These are phyloP conservation scores for Selenia dentaria DNA, from an alignment of 2,888 invertebrate species.

Conservation along the genomic window DNA sequence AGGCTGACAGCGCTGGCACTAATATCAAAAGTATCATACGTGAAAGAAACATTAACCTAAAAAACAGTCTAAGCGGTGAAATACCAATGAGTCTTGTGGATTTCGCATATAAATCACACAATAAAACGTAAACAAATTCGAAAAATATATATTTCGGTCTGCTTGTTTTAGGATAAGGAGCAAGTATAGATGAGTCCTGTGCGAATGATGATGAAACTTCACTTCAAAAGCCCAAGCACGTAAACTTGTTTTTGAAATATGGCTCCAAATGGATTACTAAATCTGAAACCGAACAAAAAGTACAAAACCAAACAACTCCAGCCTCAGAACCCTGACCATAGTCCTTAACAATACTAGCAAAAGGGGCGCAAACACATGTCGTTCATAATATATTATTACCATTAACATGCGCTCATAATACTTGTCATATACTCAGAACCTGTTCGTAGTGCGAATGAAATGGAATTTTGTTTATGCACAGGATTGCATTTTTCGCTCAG, in stretches of 20 bases:
- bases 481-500: conserved; percentile 20
- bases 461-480: conserved; percentile 42
- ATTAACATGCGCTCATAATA: conserved; percentile 56
- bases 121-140: too few relatives aligned
- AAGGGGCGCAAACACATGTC: conserved; percentile 13
- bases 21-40: conserved; percentile 38
- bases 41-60: conserved; percentile 50
- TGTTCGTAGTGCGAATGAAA: conserved; percentile 57
- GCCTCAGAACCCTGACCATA: conserved; percentile 1
- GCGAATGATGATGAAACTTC: neutral
- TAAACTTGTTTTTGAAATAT: too few relatives aligned
- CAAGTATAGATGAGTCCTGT: too few relatives aligned
- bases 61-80: conserved; percentile 42
- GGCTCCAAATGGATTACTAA: too few relatives aligned
- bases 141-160: too few relatives aligned
- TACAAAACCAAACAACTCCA: too few relatives aligned
- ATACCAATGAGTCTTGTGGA: conserved; percentile 15
- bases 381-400: conserved; percentile 44
- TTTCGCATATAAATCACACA: conserved; percentile 15
- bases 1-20: conserved; percentile 37
- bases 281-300: too few relatives aligned
- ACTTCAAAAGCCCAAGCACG: too few relatives aligned
- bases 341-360: too few relatives aligned
- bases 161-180: neutral
- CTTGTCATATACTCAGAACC: conserved; percentile 53